A percentile compares a stretch with the other conserved stretches of the same genome.
Evolutionary conservation across 2,113 vertebrate species (phyloP).

Genomic region (Probosciger aterrimus): DNA sequence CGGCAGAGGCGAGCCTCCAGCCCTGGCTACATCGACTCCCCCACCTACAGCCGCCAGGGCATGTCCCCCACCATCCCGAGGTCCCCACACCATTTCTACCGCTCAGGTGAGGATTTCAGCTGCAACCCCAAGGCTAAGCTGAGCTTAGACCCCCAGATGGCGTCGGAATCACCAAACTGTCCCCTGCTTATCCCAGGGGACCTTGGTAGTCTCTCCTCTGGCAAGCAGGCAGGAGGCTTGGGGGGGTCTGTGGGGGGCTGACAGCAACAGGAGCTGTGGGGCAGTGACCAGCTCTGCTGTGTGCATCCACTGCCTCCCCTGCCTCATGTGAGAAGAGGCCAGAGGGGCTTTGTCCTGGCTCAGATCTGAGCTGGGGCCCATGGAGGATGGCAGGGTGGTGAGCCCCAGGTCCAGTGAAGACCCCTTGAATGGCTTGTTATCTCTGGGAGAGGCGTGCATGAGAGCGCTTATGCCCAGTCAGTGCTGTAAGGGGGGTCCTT

Average conservation of each 20-base stretch:
- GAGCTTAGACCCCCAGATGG: not conserved
- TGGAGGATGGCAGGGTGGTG: not conserved
- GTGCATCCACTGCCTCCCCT: not conserved
- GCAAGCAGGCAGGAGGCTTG: not conserved
- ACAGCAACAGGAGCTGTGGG: not conserved
- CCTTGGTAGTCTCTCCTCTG: not conserved
- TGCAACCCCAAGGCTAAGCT: not conserved
- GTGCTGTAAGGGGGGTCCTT: not conserved
- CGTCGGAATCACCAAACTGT: not conserved
- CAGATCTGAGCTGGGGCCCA: not conserved
- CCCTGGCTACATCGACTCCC: conserved; percentile 93
- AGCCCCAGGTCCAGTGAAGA: not conserved
- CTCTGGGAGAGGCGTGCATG: not conserved
- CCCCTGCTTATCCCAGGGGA: not conserved
- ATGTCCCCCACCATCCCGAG: conserved; percentile 91
- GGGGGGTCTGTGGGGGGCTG: fast-evolving
- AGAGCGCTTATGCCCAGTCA: not conserved
- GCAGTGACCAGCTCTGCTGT: not conserved
- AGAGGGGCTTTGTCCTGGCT: not conserved
- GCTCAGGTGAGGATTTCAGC: conserved; percentile 82
- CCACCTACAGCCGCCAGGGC: conserved; percentile 88
- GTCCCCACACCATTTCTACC: conserved; percentile 91
- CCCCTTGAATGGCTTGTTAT: not conserved
- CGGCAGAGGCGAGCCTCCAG: conserved; percentile 90
- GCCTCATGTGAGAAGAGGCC: not conserved